phyloP scores from a whole-genome alignment of 2,888 invertebrate genomes.

The Stenichneumon culpator region DNA sequence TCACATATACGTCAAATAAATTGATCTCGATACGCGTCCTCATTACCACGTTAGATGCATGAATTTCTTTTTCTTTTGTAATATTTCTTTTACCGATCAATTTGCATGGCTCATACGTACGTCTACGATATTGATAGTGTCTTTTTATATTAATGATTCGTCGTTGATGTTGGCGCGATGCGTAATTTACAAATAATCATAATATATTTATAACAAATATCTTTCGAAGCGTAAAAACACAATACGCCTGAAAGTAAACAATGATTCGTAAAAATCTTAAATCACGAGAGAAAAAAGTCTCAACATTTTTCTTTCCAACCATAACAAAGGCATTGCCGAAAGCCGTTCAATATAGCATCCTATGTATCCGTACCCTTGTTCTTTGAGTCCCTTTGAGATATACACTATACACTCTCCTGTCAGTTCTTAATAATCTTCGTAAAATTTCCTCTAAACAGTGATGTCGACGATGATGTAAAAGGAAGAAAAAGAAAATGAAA shows the following conservation, averaged over 20 bases:
- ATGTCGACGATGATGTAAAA: slow-evolving; percentile 47
- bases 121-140: slow-evolving; percentile 9
- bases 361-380: slow-evolving; percentile 50
- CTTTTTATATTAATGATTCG: slow-evolving; percentile 28
- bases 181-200: not conserved
- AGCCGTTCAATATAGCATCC: slow-evolving; percentile 24
- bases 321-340: slow-evolving; percentile 14
- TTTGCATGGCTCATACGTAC: slow-evolving; percentile 43
- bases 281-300: not conserved
- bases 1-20: slow-evolving; percentile 7
- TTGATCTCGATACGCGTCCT: slow-evolving; percentile 19
- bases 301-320: not conserved
- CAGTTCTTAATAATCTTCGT: slow-evolving; percentile 26
- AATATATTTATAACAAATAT: slow-evolving; percentile 19
- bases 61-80: slow-evolving; percentile 21
- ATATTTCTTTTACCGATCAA: slow-evolving; percentile 28
- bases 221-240: slow-evolving; percentile 22
- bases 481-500: slow-evolving; percentile 13
- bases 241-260: slow-evolving; percentile 3
- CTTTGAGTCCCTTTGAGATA: slow-evolving; percentile 64
- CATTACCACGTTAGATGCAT: slow-evolving; percentile 14
- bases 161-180: slow-evolving; percentile 7
- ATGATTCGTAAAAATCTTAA: slow-evolving; percentile 7
- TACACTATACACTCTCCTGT: slow-evolving; percentile 63
- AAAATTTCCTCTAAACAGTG: slow-evolving; percentile 26